These are phyloP conservation scores for Mycalesis mineus DNA, from an alignment of 2,888 invertebrate species.

Conservation along the genomic window DNA sequence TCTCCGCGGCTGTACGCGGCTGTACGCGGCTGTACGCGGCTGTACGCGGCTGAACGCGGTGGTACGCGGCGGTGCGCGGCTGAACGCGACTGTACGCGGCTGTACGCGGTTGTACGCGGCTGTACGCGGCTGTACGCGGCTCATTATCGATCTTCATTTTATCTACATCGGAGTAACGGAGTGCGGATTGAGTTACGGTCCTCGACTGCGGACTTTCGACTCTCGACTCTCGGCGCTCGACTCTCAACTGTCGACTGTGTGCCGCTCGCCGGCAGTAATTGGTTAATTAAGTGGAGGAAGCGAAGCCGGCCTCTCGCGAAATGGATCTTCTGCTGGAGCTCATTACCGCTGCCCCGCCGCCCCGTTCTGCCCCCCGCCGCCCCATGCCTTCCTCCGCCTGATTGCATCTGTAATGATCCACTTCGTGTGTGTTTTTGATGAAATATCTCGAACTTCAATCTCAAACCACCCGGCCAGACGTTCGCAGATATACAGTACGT, in stretches of 20 bases:
- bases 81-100: too few species aligned
- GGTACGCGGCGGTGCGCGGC: too few species aligned
- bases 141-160: neutral
- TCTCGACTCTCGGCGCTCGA: neutral
- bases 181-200: slow-evolving; percentile 1
- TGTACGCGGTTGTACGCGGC: too few species aligned
- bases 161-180: neutral
- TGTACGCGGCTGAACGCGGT: too few species aligned
- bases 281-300: slow-evolving; percentile 26
- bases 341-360: slow-evolving; percentile 16
- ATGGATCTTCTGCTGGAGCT: slow-evolving; percentile 3
- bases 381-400: neutral
- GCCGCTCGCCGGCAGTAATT: slow-evolving; percentile 17
- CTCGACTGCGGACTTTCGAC: slow-evolving; percentile 2
- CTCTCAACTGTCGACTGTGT: too few species aligned
- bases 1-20: too few species aligned
- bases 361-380: too few species aligned
- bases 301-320: slow-evolving; percentile 10
- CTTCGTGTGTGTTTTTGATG: neutral
- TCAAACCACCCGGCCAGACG: too few species aligned
- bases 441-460: too few species aligned
- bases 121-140: too few species aligned
- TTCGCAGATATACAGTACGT: too few species aligned
- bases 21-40: too few species aligned
- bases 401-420: neutral